These are phyloP conservation scores for Formica selysi DNA, from an alignment of 1,140 invertebrate genomes.

Conservation along the genomic window DNA sequence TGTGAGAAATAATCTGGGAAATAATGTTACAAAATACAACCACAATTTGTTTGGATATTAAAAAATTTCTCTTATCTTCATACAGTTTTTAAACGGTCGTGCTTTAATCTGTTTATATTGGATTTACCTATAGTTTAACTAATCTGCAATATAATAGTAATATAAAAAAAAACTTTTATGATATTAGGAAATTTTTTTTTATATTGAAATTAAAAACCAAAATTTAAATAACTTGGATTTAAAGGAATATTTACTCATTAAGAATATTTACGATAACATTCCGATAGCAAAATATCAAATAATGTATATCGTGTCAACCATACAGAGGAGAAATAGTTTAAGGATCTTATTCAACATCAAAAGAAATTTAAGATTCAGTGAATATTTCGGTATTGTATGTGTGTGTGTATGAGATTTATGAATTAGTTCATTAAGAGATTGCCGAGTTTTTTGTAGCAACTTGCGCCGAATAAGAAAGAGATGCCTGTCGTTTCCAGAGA, in stretches of 20 bases:
- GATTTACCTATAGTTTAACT: background rate
- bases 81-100: background rate
- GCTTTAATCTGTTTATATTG: background rate
- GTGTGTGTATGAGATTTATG: slow-evolving; percentile 26
- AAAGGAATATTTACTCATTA: too few relatives aligned
- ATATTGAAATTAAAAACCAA: background rate
- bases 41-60: background rate
- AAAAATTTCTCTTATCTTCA: background rate
- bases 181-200: background rate
- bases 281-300: background rate
- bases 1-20: background rate
- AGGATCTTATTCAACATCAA: slow-evolving; percentile 18
- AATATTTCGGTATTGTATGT: background rate
- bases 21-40: background rate
- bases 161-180: background rate
- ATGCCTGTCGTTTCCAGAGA: slow-evolving; percentile 33
- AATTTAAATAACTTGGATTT: slow-evolving; percentile 6
- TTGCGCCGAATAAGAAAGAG: slow-evolving; percentile 25
- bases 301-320: background rate
- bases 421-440: slow-evolving; percentile 52
- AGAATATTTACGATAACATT: background rate
- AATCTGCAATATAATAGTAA: background rate
- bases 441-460: slow-evolving; percentile 14
- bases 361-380: background rate
- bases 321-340: background rate